phyloP scores from a whole-genome alignment of 2,113 vertebrate genomes.

The Lagopus muta region DNA sequence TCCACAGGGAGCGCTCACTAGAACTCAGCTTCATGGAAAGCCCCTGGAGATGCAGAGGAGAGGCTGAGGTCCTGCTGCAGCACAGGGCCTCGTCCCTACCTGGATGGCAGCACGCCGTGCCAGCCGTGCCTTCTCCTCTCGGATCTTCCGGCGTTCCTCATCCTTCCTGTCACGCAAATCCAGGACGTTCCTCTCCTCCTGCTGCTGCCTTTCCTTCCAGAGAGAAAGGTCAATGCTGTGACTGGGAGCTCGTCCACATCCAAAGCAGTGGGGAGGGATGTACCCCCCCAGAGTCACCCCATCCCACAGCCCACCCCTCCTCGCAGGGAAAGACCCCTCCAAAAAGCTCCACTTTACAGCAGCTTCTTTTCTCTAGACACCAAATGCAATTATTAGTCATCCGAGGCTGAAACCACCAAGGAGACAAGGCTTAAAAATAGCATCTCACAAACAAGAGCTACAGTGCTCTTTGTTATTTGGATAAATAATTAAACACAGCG shows the following conservation, averaged over 20 bases:
- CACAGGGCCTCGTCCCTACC: constrained; percentile 61
- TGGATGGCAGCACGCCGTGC: constrained; percentile 87
- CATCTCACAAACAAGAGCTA: not conserved
- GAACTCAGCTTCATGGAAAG: not conserved
- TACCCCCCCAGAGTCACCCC: not conserved
- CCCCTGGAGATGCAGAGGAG: not conserved
- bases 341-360: not conserved
- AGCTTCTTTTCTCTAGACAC: not conserved
- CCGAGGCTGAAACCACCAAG: not conserved
- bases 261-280: not conserved
- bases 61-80: rapidly evolving
- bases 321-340: not conserved
- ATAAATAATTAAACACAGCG: constrained; percentile 56
- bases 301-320: not conserved
- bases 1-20: not conserved
- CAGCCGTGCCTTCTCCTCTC: constrained; percentile 90
- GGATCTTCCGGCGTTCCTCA: constrained; percentile 82
- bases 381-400: not conserved
- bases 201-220: constrained; percentile 82
- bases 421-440: constrained; percentile 58
- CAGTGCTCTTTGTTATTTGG: not conserved
- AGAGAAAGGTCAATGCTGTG: not conserved
- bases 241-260: not conserved
- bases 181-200: constrained; percentile 68
- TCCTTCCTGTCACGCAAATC: constrained; percentile 78